Base-by-base conservation (phyloP, 2,797 vertebrate species). In the Sebastes hubbsi region DNA sequence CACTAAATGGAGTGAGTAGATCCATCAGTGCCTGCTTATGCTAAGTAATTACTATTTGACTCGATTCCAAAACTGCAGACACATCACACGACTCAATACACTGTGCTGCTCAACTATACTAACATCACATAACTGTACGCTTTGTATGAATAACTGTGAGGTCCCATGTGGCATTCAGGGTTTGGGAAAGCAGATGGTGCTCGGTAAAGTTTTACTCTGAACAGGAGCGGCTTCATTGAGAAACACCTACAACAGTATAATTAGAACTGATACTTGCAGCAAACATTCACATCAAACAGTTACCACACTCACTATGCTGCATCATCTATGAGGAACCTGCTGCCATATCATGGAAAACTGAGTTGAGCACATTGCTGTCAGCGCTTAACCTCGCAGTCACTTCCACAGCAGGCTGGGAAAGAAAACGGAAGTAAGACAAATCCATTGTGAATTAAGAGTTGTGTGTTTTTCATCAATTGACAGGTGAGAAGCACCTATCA, bases 131-230 rank as follows among this genome's bases (percentile, higher is more conserved):
- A 71, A 74, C 81, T 60, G 60, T 77, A 81, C 5, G 60, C 73
- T 67, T 74, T 81, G 59, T 58, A 65, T 58, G 46, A 78, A 84
- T 79, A 81, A 74, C 66, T 69, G n/a, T 52, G 46, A 60, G 58
- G 59, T 83, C 81, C 81, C 61, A 67, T 54, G 79, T 77, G 78
- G 59, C 3, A 5, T 75, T 63, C 56, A 72, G 59, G 63, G 22
- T 55, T 81, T n/a, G 3, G 52, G 62, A 85, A 80, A 82, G 75
- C 83, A 83, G 72, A 77, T 81, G 78, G 79, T 56, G 66, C 77
- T 84, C 27, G 54, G 54, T 42, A 70, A 75, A 77, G 74, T 79
- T 87, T 73, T 76, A 75, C 52, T 78, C 52, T 38, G 63, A 84
- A 73, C 54, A 69, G 27, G 13, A 72, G 78, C 30, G 58, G 68